A percentile compares a stretch with the other conserved stretches of the same genome.
Conservation (phyloP, 1,140 invertebrate genomes). For the Parasteatoda tepidariorum region DNA sequence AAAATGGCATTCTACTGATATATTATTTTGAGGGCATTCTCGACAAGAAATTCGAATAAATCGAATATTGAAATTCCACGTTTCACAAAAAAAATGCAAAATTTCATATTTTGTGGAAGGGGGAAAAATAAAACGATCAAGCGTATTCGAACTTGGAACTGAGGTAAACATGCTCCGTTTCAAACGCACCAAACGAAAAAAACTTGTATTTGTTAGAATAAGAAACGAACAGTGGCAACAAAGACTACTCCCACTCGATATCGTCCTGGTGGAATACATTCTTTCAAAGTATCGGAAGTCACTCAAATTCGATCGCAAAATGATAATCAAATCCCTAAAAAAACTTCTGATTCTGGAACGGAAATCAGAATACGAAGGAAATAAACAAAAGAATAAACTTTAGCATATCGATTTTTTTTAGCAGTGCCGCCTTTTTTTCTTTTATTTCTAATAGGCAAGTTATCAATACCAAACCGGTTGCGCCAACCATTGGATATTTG, state of each 20-base stretch:
- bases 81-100: background rate
- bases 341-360: background rate
- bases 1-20: background rate
- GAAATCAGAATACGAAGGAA: background rate
- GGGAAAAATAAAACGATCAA: background rate
- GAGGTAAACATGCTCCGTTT: background rate
- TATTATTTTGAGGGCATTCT: background rate
- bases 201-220: no score
- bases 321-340: conserved; percentile 9
- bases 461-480: no score
- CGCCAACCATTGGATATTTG: no score
- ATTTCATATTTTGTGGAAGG: background rate
- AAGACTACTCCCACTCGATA: conserved; percentile 6
- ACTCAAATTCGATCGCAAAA: conserved; percentile 28
- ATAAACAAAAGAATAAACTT: background rate
- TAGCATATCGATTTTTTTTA: background rate
- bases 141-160: background rate
- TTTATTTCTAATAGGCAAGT: no score
- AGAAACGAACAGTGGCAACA: background rate
- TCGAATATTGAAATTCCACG: conserved; percentile 29
- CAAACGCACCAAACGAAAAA: no score
- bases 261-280: conserved; percentile 38
- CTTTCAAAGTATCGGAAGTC: conserved; percentile 54
- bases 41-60: conserved; percentile 10
- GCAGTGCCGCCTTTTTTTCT: background rate